Evolutionary conservation across 2,113 vertebrate species (phyloP).

Genomic region (Philantomba maxwellii): DNA sequence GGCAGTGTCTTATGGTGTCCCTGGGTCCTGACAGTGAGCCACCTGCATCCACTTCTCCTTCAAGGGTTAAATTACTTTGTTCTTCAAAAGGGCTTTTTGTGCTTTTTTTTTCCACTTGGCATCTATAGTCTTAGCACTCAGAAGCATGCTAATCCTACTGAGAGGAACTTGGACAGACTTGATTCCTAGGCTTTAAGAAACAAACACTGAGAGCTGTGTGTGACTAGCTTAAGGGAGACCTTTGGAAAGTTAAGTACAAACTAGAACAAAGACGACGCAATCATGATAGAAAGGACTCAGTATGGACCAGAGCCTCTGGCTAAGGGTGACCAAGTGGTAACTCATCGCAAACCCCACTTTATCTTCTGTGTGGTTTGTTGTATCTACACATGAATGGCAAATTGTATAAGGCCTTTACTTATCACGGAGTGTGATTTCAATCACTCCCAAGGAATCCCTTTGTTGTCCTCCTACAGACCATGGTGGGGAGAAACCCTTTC

Average conservation of each 20-base stretch:
- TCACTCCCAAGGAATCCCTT: background rate
- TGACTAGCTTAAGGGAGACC: background rate
- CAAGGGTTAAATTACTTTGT: background rate
- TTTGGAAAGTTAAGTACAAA: background rate
- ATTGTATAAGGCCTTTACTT: background rate
- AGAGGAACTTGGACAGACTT: background rate
- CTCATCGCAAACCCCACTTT: background rate
- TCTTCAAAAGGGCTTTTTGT: background rate
- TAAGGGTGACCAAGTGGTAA: background rate
- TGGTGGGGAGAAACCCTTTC: background rate
- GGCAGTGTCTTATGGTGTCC: background rate
- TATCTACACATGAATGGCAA: background rate
- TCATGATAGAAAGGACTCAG: background rate
- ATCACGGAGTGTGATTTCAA: background rate
- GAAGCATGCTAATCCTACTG: background rate
- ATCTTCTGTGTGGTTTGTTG: background rate
- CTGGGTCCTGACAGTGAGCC: background rate
- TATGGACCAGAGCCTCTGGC: background rate
- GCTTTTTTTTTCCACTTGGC: background rate
- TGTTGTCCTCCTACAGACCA: background rate
- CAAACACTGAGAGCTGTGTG: background rate
- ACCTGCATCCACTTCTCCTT: background rate
- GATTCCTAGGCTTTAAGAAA: conserved; percentile 2
- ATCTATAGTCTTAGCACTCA: background rate
- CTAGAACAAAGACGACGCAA: too few species aligned